Conservation (phyloP, 1,140 invertebrate species). For the Formica exsecta region DNA sequence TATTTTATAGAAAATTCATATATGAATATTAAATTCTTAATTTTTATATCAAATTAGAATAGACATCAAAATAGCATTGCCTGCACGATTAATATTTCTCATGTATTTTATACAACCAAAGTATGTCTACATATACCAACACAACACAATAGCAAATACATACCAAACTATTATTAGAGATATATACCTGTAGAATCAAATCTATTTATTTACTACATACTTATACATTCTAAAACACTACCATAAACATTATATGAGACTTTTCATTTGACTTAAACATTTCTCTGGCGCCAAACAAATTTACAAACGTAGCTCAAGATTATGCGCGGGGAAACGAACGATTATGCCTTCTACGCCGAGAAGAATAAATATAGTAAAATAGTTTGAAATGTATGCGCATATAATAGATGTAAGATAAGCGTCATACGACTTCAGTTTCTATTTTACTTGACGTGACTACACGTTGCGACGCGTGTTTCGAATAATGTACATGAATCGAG, state of each 20-base stretch:
- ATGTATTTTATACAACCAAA: neutral
- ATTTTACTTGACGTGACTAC: slow-evolving; percentile 24
- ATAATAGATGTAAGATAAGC: slow-evolving; percentile 70
- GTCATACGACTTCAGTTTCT: slow-evolving; percentile 5
- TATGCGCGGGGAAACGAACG: slow-evolving; percentile 13
- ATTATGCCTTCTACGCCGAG: slow-evolving; percentile 42
- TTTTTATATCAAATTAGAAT: neutral
- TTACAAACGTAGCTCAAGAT: slow-evolving; percentile 12
- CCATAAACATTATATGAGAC: neutral
- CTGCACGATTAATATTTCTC: neutral
- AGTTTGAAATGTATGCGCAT: slow-evolving; percentile 69
- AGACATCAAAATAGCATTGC: neutral
- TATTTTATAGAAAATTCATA: too few species aligned
- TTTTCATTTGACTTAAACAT: neutral
- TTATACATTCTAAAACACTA: neutral
- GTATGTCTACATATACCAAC: too few species aligned
- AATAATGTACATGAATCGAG: slow-evolving; percentile 44
- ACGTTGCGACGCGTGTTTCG: neutral
- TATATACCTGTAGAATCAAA: neutral
- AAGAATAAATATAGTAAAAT: slow-evolving; percentile 23
- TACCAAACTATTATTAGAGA: neutral
- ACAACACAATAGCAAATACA: too few species aligned
- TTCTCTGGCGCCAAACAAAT: neutral
- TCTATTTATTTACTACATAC: neutral
- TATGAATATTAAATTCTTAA: neutral